phyloP scores from a whole-genome alignment of 2,888 invertebrate species.

The Acanthacorydalis orientalis region DNA sequence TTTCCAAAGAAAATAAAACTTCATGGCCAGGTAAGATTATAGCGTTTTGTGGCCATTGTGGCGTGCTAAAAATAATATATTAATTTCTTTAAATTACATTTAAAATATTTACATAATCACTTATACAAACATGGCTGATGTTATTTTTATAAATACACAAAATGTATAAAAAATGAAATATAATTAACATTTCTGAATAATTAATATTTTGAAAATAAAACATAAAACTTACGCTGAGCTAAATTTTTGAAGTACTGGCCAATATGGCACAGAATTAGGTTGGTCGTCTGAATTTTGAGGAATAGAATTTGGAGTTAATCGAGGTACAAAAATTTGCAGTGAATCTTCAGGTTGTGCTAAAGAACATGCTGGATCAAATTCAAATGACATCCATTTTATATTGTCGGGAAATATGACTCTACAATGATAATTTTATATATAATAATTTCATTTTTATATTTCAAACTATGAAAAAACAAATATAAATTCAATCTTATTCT shows the following conservation, averaged over 20 bases:
- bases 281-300: slow-evolving; percentile 14
- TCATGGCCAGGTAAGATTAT: slow-evolving; percentile 84
- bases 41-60: slow-evolving; percentile 77
- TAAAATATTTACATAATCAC: neutral
- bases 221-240: slow-evolving; percentile 30
- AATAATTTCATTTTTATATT: neutral
- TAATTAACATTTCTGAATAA: neutral
- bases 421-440: slow-evolving; percentile 9
- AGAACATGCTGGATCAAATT: slow-evolving; percentile 83
- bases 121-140: no score
- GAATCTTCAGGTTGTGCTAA: slow-evolving; percentile 90
- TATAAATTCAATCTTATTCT: neutral
- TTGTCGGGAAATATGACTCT: slow-evolving; percentile 75
- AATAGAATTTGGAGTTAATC: slow-evolving; percentile 15
- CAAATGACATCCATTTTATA: slow-evolving; percentile 83
- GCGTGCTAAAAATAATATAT: slow-evolving; percentile 19
- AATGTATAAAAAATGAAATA: neutral
- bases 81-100: neutral
- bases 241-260: slow-evolving; percentile 49
- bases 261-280: slow-evolving; percentile 28
- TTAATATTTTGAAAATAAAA: no score
- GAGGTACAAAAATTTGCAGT: slow-evolving; percentile 52
- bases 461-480: neutral
- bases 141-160: no score
- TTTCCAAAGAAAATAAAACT: slow-evolving; percentile 88